Evolutionary conservation across 2,888 invertebrate genomes (phyloP), one percentile per base, ranked within the genome.

Genomic region (Diploptera punctata): DNA sequence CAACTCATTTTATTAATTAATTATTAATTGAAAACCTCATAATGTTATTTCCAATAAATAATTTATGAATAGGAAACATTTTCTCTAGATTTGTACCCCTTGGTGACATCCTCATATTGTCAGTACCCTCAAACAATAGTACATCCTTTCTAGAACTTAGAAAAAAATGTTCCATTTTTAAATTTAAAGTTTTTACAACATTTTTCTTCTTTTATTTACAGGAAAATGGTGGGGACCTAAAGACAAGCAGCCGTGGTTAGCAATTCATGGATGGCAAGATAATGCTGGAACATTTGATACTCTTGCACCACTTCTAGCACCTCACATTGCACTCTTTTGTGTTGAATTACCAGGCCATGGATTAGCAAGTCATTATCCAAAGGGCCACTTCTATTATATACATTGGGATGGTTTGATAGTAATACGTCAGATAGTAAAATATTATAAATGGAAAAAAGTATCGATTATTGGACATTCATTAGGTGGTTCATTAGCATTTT

Each of bases 211-310:
- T 61, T 61, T 61, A 10, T 16, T 82, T 83, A 68, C 78, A 90
- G 91, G 89, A 43, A 90, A 93, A 83, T 93, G 93, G 91, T 95
- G 94, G 94, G 95, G 95, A 9, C 86, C 90, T 0, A 84, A 84
- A 73, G 82, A 89, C 76, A 85, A 86, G 68, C 91, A 92, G 80
- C 94, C 94, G 10, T 87, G 95, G 73, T 83, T 95, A 73, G 93
- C 93, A 1, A 83, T 95, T 57, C 95, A 95, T 79, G 95, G 95
- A 24, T 95, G 95, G 95, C 94, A 94, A 81, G 95, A 95, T 82
- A 95, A 95, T 80, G 87, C 90, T 24, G 92, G 92, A 19, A 90
- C 91, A 16, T 95, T 93, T 85, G 95, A 95, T 82, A 87, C 87
- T 44, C 84, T 95, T 44, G 90, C 92, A 43, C 92, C 93, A 0